Evolutionary conservation across 2,113 vertebrate species (phyloP), one percentile per base, ranked within the genome.

Genomic region (Semnornis frantzii): DNA sequence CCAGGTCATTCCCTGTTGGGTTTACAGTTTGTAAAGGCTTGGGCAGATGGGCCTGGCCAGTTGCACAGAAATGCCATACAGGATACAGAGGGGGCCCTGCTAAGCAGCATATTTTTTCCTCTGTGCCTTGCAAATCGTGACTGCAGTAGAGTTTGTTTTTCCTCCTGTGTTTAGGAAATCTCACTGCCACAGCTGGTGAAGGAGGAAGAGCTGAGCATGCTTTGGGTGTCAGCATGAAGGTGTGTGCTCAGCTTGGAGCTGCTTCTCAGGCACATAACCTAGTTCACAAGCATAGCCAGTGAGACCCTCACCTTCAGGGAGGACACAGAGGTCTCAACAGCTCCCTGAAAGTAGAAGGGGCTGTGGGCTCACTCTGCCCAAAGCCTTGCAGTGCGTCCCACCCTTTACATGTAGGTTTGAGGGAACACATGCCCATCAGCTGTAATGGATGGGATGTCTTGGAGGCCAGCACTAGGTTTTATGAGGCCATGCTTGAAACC

Each of bases 41-140:
- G 69, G 79, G 55, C 94, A 95, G 91, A 91, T 91, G 93, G 85
- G 91, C 58, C 92, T 87, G 89, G 89, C 82, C 71, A 62, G 58
- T 85, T 85, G 39, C 87, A 83, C 65, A 82, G 82, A 87, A 91
- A 68, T 91, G 76, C 85, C 6, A 2, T 69, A 92, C 93, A 96
- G 89, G 79, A 85, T 91, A 52, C 72, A 88, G 76, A 69, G 77
- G 94, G 44, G 65, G 65, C 87, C 87, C 95, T 68, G 79, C 87
- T 81, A 94, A 91, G 85, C 75, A 92, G 33, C n/a, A 31, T 92
- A 92, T 87, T 95, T 96, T 94, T 94, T 91, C 85, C 90, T 92
- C 76, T 91, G 21, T 0, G 0, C 72, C 50, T 93, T 90, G 63
- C 65, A 89, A 95, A 92, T 82, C 8, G 64, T 70, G 68, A 85